Evolutionary conservation across 2,797 vertebrate species (phyloP).

Genomic region (Helostoma temminkii): DNA sequence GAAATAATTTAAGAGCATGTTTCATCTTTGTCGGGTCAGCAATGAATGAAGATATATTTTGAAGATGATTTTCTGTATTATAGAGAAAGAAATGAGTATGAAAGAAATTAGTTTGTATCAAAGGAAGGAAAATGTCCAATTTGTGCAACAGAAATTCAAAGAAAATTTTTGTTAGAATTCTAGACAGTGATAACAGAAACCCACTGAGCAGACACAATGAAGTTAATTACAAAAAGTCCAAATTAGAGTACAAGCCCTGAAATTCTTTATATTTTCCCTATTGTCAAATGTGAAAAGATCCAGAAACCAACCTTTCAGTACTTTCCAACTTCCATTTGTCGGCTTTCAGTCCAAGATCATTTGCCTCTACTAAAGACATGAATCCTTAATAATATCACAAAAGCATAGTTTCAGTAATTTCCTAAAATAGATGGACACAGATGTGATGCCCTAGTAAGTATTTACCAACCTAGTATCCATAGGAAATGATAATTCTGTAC

Average conservation of each 20-base stretch:
- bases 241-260: not conserved
- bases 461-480: too few species aligned
- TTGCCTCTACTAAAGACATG: not conserved
- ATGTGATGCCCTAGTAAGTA: too few species aligned
- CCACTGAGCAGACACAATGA: too few species aligned
- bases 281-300: not conserved
- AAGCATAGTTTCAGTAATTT: not conserved
- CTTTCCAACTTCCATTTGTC: not conserved
- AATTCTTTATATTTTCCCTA: not conserved
- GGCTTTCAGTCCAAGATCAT: not conserved
- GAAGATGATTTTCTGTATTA: not conserved
- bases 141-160: not conserved
- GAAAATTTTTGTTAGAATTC: not conserved
- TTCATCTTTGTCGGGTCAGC: constrained; percentile 6
- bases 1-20: not conserved
- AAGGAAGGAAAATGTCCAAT: not conserved
- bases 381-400: too few species aligned
- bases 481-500: too few species aligned
- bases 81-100: not conserved
- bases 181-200: not conserved
- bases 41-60: not conserved
- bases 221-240: not conserved
- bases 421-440: not conserved
- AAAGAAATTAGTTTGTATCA: not conserved
- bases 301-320: not conserved